These are phyloP conservation scores for Ichneumoninae sp. DNA, from an alignment of 2,888 invertebrate genomes.

Conservation along the genomic window DNA sequence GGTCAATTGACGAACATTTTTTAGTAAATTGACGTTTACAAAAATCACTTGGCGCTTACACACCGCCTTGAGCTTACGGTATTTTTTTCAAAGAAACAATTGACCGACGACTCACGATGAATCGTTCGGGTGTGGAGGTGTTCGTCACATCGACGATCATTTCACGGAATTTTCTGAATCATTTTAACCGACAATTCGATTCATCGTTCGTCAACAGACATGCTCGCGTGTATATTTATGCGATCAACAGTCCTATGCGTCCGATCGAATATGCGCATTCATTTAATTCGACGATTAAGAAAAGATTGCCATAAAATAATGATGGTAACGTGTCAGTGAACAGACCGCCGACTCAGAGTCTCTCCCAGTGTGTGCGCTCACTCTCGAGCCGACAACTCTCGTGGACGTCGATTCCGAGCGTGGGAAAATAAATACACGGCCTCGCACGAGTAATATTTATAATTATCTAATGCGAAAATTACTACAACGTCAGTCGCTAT, in stretches of 20 bases:
- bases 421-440: conserved; percentile 62
- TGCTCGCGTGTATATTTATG: background rate
- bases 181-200: conserved; percentile 28
- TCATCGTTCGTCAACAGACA: conserved; percentile 29
- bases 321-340: conserved; percentile 37
- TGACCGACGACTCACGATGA: conserved; percentile 50
- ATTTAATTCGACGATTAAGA: conserved; percentile 39
- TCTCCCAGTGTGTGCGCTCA: conserved; percentile 37
- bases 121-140: conserved; percentile 37
- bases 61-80: background rate
- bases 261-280: conserved; percentile 49
- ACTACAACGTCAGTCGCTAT: conserved; percentile 48
- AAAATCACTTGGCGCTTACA: background rate
- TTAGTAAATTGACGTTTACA: background rate
- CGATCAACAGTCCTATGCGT: conserved; percentile 23
- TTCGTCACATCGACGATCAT: conserved; percentile 27
- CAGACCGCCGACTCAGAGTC: conserved; percentile 22
- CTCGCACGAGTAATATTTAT: conserved; percentile 66
- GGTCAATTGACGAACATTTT: no score
- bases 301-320: conserved; percentile 35
- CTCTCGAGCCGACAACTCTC: conserved; percentile 16
- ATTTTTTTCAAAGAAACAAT: conserved; percentile 20
- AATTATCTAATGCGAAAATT: conserved; percentile 66
- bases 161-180: conserved; percentile 59
- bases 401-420: conserved; percentile 52